Evolutionary conservation across 2,888 invertebrate genomes (phyloP).

Genomic region (Ornithoptera alexandrae): DNA sequence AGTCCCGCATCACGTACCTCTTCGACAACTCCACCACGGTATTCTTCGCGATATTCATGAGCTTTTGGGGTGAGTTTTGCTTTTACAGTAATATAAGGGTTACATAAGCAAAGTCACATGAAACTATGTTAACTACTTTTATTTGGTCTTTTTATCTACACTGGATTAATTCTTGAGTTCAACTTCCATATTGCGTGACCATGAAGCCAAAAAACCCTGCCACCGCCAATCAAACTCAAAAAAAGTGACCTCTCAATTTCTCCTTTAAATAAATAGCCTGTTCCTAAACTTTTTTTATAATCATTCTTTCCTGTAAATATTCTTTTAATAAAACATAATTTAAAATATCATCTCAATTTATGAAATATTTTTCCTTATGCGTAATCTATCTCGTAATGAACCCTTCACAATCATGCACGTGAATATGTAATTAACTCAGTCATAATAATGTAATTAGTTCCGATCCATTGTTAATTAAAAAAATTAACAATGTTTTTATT

Average conservation of each 20-base stretch:
- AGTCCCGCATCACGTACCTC: slow-evolving; percentile 91
- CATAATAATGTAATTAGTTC: not conserved
- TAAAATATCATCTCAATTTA: not conserved
- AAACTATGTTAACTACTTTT: too few relatives aligned
- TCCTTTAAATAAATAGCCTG: too few relatives aligned
- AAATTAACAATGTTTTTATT: too few relatives aligned
- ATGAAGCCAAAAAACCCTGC: too few relatives aligned
- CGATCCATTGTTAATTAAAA: not conserved
- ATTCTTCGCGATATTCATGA: slow-evolving; percentile 97
- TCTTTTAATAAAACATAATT: not conserved
- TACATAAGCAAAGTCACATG: not conserved
- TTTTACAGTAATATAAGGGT: not conserved
- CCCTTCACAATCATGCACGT: not conserved
- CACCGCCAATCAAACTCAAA: too few relatives aligned
- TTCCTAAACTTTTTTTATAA: too few relatives aligned
- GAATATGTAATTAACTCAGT: not conserved
- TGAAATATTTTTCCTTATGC: not conserved
- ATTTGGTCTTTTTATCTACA: too few relatives aligned
- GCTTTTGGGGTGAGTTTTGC: slow-evolving; percentile 90
- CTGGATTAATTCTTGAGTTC: too few relatives aligned
- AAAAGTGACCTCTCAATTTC: too few relatives aligned
- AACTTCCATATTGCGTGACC: too few relatives aligned
- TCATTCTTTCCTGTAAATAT: too few relatives aligned
- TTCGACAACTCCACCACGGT: slow-evolving; percentile 97
- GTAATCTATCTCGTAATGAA: not conserved